Conservation (phyloP, 2,797 vertebrate species). For the Orestias chungarensis region DNA sequence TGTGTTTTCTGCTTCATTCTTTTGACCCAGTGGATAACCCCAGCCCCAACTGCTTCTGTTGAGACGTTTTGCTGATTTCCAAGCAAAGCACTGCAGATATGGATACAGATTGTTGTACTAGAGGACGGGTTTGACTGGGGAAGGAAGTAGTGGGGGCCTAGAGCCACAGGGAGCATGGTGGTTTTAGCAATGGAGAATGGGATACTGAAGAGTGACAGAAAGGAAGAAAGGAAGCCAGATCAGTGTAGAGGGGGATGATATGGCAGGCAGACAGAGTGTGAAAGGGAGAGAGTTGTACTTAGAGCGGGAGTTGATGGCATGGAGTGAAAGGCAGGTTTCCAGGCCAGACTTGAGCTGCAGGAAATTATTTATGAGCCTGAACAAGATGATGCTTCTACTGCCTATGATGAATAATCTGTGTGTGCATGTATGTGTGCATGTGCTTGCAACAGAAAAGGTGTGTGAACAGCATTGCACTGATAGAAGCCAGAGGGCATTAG, state of each 20-base stretch:
- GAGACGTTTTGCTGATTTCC: conserved; percentile 67
- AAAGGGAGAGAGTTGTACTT: conserved; percentile 60
- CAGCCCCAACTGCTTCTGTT: conserved; percentile 53
- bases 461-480: conserved; percentile 68
- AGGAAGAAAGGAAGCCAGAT: conserved; percentile 49
- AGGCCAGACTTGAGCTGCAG: conserved; percentile 81
- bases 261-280: conserved; percentile 56
- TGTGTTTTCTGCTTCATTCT: conserved; percentile 63
- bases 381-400: conserved; percentile 76
- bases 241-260: conserved; percentile 51
- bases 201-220: conserved; percentile 61
- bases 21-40: conserved; percentile 63
- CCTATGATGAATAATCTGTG: conserved; percentile 70
- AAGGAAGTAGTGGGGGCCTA: conserved; percentile 22
- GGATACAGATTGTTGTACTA: conserved; percentile 54
- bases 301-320: conserved; percentile 66
- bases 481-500: conserved; percentile 68
- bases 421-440: conserved; percentile 35
- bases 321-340: conserved; percentile 79
- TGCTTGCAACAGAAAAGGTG: conserved; percentile 41
- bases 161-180: conserved; percentile 51
- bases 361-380: conserved; percentile 81
- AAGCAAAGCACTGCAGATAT: conserved; percentile 62
- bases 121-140: conserved; percentile 40
- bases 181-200: conserved; percentile 43